phyloP scores from a whole-genome alignment of 2,888 invertebrate species.

The Taenaris catops region DNA sequence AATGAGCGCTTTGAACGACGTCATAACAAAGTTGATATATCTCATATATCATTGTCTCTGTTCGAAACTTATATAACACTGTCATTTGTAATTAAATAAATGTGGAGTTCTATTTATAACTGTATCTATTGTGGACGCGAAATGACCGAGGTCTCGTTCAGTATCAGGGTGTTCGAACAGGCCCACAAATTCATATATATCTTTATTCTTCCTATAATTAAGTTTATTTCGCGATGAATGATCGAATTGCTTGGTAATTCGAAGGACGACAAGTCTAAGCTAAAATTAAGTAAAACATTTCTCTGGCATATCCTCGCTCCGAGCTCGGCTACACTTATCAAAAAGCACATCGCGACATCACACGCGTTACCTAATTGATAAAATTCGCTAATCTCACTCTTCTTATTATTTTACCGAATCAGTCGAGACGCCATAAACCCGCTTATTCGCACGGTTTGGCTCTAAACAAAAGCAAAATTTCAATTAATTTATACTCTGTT shows the following conservation, averaged over 20 bases:
- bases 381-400: slow-evolving; percentile 71
- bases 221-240: slow-evolving; percentile 78
- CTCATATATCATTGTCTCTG: slow-evolving; percentile 51
- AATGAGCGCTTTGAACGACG: slow-evolving; percentile 27
- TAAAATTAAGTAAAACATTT: slow-evolving; percentile 64
- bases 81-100: slow-evolving; percentile 31
- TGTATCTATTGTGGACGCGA: slow-evolving; percentile 50
- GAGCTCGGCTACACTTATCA: slow-evolving; percentile 43
- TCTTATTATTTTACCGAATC: slow-evolving; percentile 55
- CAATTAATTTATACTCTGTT: slow-evolving; percentile 41
- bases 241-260: slow-evolving; percentile 76
- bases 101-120: slow-evolving; percentile 33
- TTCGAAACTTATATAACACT: slow-evolving; percentile 33
- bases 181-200: slow-evolving; percentile 61
- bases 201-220: slow-evolving; percentile 60
- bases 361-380: slow-evolving; percentile 58
- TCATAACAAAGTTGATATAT: slow-evolving; percentile 48
- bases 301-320: slow-evolving; percentile 60
- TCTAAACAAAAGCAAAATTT: slow-evolving; percentile 39
- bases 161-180: slow-evolving; percentile 45
- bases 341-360: slow-evolving; percentile 61
- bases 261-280: slow-evolving; percentile 61
- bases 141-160: slow-evolving; percentile 38
- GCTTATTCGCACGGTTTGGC: slow-evolving; percentile 24
- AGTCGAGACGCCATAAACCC: slow-evolving; percentile 8